Evolutionary conservation across 1,140 invertebrate genomes (phyloP).

Genomic region (Solenopsis fugax): DNA sequence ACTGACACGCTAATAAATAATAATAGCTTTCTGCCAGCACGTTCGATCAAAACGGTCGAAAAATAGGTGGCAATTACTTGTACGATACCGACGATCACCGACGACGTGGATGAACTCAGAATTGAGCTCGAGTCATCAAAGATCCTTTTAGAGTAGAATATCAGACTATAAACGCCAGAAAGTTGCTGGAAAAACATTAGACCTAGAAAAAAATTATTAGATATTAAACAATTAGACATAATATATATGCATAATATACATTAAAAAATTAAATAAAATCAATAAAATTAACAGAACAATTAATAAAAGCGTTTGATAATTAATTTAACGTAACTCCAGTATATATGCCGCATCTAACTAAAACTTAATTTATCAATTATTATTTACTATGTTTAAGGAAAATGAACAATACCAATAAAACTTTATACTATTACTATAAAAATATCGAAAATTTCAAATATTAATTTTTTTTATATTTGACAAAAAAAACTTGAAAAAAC

Average conservation of each 20-base stretch:
- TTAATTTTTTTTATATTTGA: too few relatives aligned
- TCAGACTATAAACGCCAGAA: constrained; percentile 88
- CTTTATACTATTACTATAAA: too few relatives aligned
- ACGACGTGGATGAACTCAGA: constrained; percentile 76
- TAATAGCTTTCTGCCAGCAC: constrained; percentile 86
- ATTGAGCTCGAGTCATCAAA: constrained; percentile 82
- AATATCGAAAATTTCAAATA: too few relatives aligned
- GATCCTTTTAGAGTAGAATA: constrained; percentile 88
- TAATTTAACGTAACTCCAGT: too few relatives aligned
- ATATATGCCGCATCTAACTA: too few relatives aligned
- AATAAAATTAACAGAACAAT: not conserved
- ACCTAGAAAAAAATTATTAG: constrained; percentile 84
- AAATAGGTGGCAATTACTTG: constrained; percentile 85
- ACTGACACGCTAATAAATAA: constrained; percentile 85
- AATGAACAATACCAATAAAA: too few relatives aligned
- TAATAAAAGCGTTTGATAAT: too few relatives aligned
- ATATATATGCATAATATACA: not conserved
- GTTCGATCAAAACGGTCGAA: constrained; percentile 85
- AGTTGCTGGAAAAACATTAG: constrained; percentile 92
- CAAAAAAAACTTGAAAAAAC: too few relatives aligned
- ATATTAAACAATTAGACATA: not conserved
- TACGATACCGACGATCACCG: constrained; percentile 86
- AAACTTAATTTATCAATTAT: too few relatives aligned
- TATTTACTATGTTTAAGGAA: too few relatives aligned
- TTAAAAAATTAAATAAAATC: constrained; percentile 8